Evolutionary conservation across 2,888 invertebrate species (phyloP), one percentile per base, ranked within the genome.

Genomic region (Druceiella hillmani): DNA sequence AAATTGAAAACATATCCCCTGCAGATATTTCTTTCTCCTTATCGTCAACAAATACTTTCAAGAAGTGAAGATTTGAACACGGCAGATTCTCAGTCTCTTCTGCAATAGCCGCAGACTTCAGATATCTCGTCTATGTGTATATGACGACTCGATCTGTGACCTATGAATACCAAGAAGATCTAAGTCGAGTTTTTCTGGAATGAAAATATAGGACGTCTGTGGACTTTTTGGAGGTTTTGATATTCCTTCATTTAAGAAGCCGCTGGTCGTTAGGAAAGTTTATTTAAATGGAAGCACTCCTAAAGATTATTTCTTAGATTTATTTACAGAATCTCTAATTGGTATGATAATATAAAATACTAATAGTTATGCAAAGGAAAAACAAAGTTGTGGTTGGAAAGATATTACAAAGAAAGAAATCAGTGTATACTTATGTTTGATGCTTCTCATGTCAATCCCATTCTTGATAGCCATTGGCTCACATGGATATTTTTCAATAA

Each of bases 261-360:
- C 10, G 4, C 10, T 35, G 17, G 10, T 15, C 9, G 14, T 15
- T 16, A 26, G n/a, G 7, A 25, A 26, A 26, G n/a, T 17, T 11
- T 29, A 29, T 29, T 17, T 3, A n/a, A 28, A 17, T 28, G 11
- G 29, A 12, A 36, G 36, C 13, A 28, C 13, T n/a, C 29, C 36
- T 4, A 17, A 11, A 11, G 36, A 28, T 5, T 35, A 35, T n/a
- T 35, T 16, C 12, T 3, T 6, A 4, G 9, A 27, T 17, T 17
- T 36, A 30, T 36, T 36, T 22, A 17, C 36, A n/a, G 16, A 29
- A 13, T 5, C 4, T 3, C 17, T 36, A 9, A 29, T 36, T n/a
- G 6, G 20, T 7, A 28, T 29, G 17, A 36, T 36, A 28, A 22
- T 36, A 10, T 5, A 9, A 29, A n/a, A 35, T n/a, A 35, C 35